Evolutionary conservation across 2,797 vertebrate species (phyloP).

Genomic region (Austrolebias charrua): DNA sequence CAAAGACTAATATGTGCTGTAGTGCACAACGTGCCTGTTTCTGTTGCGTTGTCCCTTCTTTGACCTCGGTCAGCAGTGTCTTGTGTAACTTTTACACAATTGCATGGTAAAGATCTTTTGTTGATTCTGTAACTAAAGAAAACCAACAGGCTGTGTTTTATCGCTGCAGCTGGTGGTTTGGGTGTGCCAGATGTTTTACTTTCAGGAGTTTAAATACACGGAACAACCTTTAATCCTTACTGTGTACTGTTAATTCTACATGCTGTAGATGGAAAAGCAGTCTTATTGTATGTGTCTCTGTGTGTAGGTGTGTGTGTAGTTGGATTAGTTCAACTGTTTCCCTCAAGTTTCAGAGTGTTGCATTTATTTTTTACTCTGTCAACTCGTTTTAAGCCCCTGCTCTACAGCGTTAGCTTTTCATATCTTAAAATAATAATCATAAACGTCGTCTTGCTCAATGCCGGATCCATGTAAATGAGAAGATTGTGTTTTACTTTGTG

Average conservation of each 20-base stretch:
- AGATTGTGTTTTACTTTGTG: constrained; percentile 47
- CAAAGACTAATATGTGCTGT: neutral
- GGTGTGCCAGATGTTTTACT: constrained; percentile 66
- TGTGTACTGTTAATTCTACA: constrained; percentile 33
- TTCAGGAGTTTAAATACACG: constrained; percentile 49
- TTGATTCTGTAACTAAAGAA: constrained; percentile 15
- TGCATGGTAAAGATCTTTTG: constrained; percentile 9
- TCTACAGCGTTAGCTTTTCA: constrained; percentile 25
- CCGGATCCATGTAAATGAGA: constrained; percentile 54
- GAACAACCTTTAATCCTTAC: constrained; percentile 54
- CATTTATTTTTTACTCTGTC: constrained; percentile 20
- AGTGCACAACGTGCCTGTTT: neutral
- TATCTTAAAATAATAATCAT: constrained; percentile 58
- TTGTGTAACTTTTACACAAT: constrained; percentile 24
- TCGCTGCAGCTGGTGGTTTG: constrained; percentile 1
- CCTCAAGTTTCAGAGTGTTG: constrained; percentile 39
- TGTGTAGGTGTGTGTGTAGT: constrained; percentile 25
- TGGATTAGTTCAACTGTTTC: constrained; percentile 35
- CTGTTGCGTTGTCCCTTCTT: neutral
- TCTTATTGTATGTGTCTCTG: too few species aligned
- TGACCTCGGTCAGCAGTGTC: constrained; percentile 1
- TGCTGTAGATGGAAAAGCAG: constrained; percentile 36
- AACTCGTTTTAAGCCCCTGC: constrained; percentile 19
- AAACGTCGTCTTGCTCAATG: constrained; percentile 56
- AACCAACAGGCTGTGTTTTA: constrained; percentile 4